Evolutionary conservation across 2,797 vertebrate genomes (phyloP).

Genomic region (Muraenolepis orangiensis): DNA sequence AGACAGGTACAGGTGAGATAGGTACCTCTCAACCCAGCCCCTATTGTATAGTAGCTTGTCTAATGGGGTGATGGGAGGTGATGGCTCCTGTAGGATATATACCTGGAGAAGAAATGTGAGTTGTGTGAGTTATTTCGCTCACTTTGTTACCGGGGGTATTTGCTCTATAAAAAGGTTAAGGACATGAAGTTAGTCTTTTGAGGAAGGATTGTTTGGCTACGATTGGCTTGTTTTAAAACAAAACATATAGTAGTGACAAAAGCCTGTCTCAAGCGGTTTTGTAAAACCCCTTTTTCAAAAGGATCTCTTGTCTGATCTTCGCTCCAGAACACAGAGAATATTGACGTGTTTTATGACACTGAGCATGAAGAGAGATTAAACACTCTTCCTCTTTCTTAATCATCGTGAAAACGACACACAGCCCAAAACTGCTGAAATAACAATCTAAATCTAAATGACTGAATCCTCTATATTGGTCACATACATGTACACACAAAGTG

Average conservation of each 20-base stretch:
- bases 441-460: no score
- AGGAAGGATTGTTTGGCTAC: not conserved
- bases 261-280: not conserved
- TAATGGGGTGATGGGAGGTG: not conserved
- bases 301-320: not conserved
- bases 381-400: no score
- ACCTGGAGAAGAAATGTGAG: not conserved
- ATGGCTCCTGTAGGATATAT: not conserved
- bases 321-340: not conserved
- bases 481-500: no score
- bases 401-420: no score
- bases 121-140: not conserved
- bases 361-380: no score
- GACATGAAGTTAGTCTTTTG: not conserved
- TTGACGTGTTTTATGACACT: not conserved
- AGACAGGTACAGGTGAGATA: no score
- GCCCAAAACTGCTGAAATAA: no score
- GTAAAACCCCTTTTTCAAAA: not conserved
- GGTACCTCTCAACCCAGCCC: not conserved
- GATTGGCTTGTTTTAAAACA: not conserved
- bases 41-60: not conserved
- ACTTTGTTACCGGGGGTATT: not conserved
- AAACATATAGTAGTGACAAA: not conserved
- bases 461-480: no score
- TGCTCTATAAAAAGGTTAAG: not conserved